These are phyloP conservation scores for Podarcis raffonei DNA, from an alignment of 2,113 vertebrate species.

Conservation along the genomic window DNA sequence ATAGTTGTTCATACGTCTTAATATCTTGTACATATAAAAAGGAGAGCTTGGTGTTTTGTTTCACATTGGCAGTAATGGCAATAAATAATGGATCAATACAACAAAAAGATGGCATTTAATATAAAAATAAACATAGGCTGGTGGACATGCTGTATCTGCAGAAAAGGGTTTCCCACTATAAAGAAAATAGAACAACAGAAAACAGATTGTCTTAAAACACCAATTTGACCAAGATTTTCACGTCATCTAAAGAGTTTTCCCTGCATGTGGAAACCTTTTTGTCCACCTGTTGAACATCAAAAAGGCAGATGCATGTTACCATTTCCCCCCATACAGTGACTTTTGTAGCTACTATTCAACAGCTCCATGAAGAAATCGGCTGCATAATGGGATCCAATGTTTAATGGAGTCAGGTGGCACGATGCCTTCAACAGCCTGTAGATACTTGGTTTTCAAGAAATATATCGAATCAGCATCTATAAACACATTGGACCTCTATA, in stretches of 20 bases:
- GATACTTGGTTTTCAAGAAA: background rate
- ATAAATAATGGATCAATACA: slow-evolving; percentile 74
- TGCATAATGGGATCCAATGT: background rate
- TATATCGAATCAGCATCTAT: background rate
- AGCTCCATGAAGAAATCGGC: background rate
- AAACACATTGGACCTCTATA: background rate
- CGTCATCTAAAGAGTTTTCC: slow-evolving; percentile 47
- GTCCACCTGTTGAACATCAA: slow-evolving; percentile 25
- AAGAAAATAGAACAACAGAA: slow-evolving; percentile 68
- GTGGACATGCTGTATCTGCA: slow-evolving; percentile 73
- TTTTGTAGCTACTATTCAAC: background rate
- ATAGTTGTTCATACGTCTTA: slow-evolving; percentile 80
- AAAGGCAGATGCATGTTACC: background rate
- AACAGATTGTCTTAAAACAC: slow-evolving; percentile 80
- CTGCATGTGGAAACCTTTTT: slow-evolving; percentile 44
- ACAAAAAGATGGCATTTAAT: slow-evolving; percentile 63
- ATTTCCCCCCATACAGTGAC: background rate
- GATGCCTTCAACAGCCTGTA: background rate
- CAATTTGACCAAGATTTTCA: slow-evolving; percentile 65
- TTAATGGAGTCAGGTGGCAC: background rate
- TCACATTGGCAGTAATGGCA: slow-evolving; percentile 74
- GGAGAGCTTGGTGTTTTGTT: slow-evolving; percentile 67
- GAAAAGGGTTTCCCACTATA: slow-evolving; percentile 69
- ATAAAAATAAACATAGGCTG: slow-evolving; percentile 68
- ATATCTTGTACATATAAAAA: slow-evolving; percentile 75